phyloP scores from a whole-genome alignment of 1,140 invertebrate species.

The Cydia splendana region DNA sequence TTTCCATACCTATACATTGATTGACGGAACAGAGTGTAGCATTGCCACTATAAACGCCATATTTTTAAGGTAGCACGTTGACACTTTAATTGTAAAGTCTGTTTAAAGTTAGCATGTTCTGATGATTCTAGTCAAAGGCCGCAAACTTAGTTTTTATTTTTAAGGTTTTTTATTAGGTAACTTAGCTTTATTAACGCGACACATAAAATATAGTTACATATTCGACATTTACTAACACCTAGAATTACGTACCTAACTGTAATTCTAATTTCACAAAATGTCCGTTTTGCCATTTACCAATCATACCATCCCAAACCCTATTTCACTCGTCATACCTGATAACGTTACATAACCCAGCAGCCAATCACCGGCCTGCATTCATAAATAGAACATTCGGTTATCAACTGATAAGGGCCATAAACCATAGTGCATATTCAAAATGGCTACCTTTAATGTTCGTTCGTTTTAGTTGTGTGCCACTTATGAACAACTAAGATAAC shows the following conservation, averaged over 20 bases:
- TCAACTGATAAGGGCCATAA: slow-evolving; percentile 64
- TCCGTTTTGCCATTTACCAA: background rate
- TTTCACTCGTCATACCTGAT: background rate
- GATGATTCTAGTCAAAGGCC: no score
- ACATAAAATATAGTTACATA: background rate
- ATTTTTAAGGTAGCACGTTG: no score
- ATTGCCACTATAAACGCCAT: no score
- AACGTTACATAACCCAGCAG: slow-evolving; percentile 33
- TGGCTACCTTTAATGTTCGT: slow-evolving; percentile 61
- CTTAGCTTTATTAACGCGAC: background rate
- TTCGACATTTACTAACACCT: background rate
- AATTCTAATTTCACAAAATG: background rate
- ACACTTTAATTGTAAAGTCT: no score
- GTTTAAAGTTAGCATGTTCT: no score
- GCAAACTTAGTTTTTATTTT: no score
- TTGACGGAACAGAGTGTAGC: no score
- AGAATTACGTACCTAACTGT: background rate
- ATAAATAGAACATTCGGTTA: slow-evolving; percentile 65
- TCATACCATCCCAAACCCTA: background rate
- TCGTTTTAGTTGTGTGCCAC: slow-evolving; percentile 46
- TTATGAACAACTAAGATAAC: slow-evolving; percentile 4
- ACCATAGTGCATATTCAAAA: slow-evolving; percentile 70
- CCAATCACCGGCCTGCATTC: slow-evolving; percentile 62
- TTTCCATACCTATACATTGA: no score
- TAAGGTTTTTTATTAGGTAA: no score